Evolutionary conservation across 2,888 invertebrate genomes (phyloP), one percentile per base, ranked within the genome.

Genomic region (Pemphredon lugubris): DNA sequence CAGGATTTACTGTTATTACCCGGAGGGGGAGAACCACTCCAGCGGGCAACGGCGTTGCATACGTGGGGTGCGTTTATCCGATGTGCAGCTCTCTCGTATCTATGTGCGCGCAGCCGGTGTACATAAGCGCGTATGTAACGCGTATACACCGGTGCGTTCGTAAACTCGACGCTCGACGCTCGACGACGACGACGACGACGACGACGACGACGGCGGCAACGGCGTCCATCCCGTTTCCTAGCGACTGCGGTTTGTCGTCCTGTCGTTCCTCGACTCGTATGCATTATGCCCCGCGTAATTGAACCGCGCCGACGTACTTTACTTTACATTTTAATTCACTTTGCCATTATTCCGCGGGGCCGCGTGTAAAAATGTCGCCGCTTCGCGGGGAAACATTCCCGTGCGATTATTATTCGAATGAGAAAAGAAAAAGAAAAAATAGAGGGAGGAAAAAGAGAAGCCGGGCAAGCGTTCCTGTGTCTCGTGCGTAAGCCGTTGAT

Each of bases 1-100:
- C 67, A 83, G 86, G 84, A 89, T 88, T 88, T 88, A 88, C 87
- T 88, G 88, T 88, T 89, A 89, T 88, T 88, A 88, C 86, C 85
- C 82, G 77, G 79, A 83, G 84, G 86, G 84, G 78, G 69, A 71
- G 78, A 61, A 58, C 57, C 75, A 79, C 73, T 76, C 73, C 63
- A 78, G 71, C 73, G 73, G 68, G 71, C 79, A 77, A 71, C 75
- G 75, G 66, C 75, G 79, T 72, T 78, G 79, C 77, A 81, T 75
- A 68, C 69, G 75, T 61, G 73, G 76, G 82, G 73, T 79, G 72
- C 77, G 76, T 78, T 77, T 73, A 75, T 75, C 78, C 81, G 81
- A 77, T 73, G 71, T 39, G 64, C 60, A 50, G 39, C 51, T 30
- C n/a, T n/a, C n/a, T n/a, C 44, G 23, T 44, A 32, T 60, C 50